Evolutionary conservation across 2,113 vertebrate genomes (phyloP).

Genomic region (Ictalurus punctatus): DNA sequence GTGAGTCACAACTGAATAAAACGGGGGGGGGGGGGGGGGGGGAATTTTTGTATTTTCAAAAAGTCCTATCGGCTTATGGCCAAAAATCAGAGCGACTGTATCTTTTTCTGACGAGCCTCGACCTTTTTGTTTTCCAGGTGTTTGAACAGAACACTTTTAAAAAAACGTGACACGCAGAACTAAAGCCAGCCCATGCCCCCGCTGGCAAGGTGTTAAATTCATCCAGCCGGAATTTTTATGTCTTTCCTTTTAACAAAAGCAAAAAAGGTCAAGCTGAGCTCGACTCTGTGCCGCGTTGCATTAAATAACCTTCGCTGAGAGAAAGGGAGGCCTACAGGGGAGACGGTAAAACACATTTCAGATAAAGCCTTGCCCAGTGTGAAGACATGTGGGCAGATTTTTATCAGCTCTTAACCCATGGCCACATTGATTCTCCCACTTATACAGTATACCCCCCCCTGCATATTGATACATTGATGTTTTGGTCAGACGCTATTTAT

Average conservation of each 20-base stretch:
- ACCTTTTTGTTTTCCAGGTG: slow-evolving; percentile 41
- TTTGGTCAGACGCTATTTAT: background rate
- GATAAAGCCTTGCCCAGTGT: slow-evolving; percentile 63
- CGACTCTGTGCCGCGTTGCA: slow-evolving; percentile 54
- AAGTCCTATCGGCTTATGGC: background rate
- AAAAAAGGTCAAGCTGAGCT: slow-evolving; percentile 67
- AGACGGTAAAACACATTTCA: slow-evolving; percentile 57
- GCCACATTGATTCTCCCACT: slow-evolving; percentile 35
- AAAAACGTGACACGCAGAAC: slow-evolving; percentile 1
- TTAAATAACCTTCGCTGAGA: slow-evolving; percentile 63
- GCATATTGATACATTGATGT: too few species aligned
- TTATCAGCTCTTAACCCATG: slow-evolving; percentile 59
- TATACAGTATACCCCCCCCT: background rate
- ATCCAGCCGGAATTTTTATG: slow-evolving; percentile 45
- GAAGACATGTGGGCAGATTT: slow-evolving; percentile 61
- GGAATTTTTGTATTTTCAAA: slow-evolving; percentile 37
- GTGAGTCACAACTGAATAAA: background rate
- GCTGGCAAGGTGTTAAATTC: slow-evolving; percentile 31
- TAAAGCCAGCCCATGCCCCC: slow-evolving; percentile 25
- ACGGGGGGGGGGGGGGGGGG: slow-evolving; percentile 30
- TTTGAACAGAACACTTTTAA: slow-evolving; percentile 21
- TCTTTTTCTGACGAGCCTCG: slow-evolving; percentile 20
- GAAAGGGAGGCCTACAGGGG: slow-evolving; percentile 52
- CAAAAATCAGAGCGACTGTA: background rate
- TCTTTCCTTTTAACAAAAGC: slow-evolving; percentile 55